phyloP scores from a whole-genome alignment of 2,888 invertebrate genomes.

The Amphipoea oculea region DNA sequence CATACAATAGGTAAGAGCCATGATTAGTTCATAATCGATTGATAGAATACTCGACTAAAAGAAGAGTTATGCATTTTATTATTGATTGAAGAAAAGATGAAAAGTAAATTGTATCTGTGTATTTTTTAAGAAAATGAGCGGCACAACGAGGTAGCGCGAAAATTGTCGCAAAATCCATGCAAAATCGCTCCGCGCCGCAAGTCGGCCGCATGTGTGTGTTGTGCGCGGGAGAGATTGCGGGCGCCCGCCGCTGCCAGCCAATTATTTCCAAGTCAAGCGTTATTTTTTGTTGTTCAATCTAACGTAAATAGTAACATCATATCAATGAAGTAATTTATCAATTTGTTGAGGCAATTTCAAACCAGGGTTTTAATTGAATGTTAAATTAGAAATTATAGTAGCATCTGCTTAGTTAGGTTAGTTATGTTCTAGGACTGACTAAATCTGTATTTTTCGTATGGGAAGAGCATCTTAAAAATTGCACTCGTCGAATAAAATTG shows the following conservation, averaged over 20 bases:
- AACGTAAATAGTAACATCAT: not conserved
- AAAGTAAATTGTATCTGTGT: conserved; percentile 21
- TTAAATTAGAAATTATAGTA: conserved; percentile 70
- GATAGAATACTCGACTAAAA: conserved; percentile 21
- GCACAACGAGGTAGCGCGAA: conserved; percentile 31
- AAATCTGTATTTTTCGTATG: not conserved
- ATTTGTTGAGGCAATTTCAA: not conserved
- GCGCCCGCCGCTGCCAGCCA: not conserved
- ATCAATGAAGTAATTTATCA: not conserved
- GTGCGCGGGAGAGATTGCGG: not conserved
- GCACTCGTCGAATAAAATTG: conserved; percentile 9
- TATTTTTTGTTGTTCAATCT: not conserved
- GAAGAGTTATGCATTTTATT: not conserved
- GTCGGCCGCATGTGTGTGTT: not conserved
- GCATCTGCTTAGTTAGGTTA: conserved; percentile 57
- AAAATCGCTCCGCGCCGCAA: conserved; percentile 7
- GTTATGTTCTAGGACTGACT: conserved; percentile 23
- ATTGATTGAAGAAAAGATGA: not conserved
- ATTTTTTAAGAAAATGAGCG: conserved; percentile 10
- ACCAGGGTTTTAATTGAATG: conserved; percentile 9
- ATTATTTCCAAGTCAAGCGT: not conserved
- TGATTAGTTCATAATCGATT: not conserved
- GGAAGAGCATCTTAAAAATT: conserved; percentile 8
- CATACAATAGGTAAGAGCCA: not conserved
- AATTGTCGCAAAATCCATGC: conserved; percentile 5